phyloP scores from a whole-genome alignment of 2,888 invertebrate species.

The Ametastegia equiseti region DNA sequence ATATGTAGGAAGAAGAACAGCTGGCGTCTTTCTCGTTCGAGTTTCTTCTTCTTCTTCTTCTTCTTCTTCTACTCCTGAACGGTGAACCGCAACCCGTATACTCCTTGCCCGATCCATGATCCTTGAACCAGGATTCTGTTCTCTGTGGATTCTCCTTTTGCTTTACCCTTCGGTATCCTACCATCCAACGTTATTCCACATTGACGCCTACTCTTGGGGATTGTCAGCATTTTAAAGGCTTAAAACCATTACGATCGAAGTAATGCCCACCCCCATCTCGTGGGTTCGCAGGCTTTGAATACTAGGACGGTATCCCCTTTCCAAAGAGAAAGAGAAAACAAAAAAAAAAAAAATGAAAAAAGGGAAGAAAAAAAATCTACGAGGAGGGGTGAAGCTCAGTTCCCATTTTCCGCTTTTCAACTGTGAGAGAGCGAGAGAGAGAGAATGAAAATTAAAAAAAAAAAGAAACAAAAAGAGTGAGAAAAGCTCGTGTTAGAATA shows the following conservation, averaged over 20 bases:
- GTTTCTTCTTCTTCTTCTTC: not conserved
- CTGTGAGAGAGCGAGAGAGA: not conserved
- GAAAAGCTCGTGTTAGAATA: not conserved
- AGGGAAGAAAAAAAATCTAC: not conserved
- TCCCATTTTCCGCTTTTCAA: conserved; percentile 1
- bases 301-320: too few relatives aligned
- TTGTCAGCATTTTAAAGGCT: conserved; percentile 39
- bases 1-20: conserved; percentile 54
- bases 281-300: not conserved
- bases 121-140: conserved; percentile 16
- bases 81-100: conserved; percentile 5
- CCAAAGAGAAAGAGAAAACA: too few relatives aligned
- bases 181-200: not conserved
- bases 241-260: conserved; percentile 28
- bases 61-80: not conserved
- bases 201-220: not conserved
- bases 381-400: not conserved
- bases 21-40: conserved; percentile 5
- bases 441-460: too few relatives aligned
- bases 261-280: conserved; percentile 23
- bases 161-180: not conserved
- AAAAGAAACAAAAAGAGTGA: too few relatives aligned
- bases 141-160: not conserved
- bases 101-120: conserved; percentile 16
- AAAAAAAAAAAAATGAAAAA: too few relatives aligned